Conservation (phyloP, 2,797 vertebrate species). For the Pseudochaenichthys georgianus region DNA sequence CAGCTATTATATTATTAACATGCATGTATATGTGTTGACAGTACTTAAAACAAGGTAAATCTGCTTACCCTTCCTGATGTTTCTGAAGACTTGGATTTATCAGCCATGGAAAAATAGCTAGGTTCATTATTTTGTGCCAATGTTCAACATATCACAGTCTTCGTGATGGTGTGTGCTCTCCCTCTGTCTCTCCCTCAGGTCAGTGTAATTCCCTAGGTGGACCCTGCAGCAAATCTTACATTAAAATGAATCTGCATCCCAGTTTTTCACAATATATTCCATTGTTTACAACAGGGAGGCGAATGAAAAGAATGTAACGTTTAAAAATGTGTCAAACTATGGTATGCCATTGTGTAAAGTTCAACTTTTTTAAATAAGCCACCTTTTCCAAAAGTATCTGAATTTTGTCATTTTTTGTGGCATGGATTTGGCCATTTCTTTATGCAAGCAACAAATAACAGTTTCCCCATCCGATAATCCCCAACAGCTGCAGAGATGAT, state of each 20-base stretch:
- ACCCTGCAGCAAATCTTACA: conserved; percentile 12
- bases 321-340: conserved; percentile 10
- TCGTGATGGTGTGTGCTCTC: conserved; percentile 17
- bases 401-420: neutral
- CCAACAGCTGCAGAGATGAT: conserved; percentile 48
- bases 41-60: neutral
- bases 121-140: conserved; percentile 47
- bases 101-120: neutral
- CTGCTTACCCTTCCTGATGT: neutral
- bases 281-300: conserved; percentile 3
- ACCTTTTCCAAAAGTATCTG: neutral
- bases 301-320: conserved; percentile 14
- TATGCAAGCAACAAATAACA: conserved; percentile 27
- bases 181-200: conserved; percentile 32
- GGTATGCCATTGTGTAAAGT: neutral
- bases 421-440: conserved; percentile 24
- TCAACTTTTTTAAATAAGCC: conserved; percentile 2
- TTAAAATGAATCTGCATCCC: conserved; percentile 42
- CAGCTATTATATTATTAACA: neutral
- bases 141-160: conserved; percentile 43
- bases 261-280: conserved; percentile 21
- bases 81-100: conserved; percentile 17
- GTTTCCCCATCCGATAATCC: conserved; percentile 43
- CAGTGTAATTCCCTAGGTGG: conserved; percentile 42
- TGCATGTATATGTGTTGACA: neutral